Evolutionary conservation across 2,113 vertebrate genomes (phyloP).

Genomic region (Leiothrix lutea): DNA sequence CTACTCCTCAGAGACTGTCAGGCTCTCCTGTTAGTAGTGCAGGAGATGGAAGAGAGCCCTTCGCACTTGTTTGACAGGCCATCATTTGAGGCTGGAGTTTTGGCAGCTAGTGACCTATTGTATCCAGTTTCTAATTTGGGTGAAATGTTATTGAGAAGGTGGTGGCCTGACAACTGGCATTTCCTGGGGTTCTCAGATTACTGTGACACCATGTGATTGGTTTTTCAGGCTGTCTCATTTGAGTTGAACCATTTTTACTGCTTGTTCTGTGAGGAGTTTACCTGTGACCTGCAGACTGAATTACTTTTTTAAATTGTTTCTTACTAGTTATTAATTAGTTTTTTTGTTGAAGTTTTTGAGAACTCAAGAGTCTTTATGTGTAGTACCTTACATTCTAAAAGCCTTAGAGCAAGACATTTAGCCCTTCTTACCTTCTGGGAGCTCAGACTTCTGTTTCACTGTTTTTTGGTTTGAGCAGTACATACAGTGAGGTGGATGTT

Average conservation of each 20-base stretch:
- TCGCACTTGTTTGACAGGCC: neutral
- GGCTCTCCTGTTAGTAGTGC: neutral
- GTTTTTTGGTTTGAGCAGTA: neutral
- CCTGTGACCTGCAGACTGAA: neutral
- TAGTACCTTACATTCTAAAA: neutral
- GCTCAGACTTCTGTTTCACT: neutral
- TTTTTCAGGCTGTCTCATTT: neutral
- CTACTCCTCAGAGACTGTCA: neutral
- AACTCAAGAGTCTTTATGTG: neutral
- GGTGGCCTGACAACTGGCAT: slow-evolving; percentile 27
- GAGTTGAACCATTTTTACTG: neutral
- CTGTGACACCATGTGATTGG: neutral
- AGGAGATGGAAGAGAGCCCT: neutral
- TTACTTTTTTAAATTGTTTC: neutral
- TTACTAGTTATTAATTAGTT: neutral
- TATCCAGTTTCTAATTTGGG: slow-evolving; percentile 46
- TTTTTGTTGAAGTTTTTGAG: neutral
- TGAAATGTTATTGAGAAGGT: slow-evolving; percentile 25
- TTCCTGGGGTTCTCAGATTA: slow-evolving; percentile 37
- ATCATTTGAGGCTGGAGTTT: slow-evolving; percentile 10
- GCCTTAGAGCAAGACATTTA: neutral
- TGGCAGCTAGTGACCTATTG: slow-evolving; percentile 22
- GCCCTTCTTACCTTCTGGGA: neutral
- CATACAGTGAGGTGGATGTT: neutral
- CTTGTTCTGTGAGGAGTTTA: neutral